These are phyloP conservation scores for Mesitornis unicolor DNA, from an alignment of 2,113 vertebrate species.

Conservation along the genomic window DNA sequence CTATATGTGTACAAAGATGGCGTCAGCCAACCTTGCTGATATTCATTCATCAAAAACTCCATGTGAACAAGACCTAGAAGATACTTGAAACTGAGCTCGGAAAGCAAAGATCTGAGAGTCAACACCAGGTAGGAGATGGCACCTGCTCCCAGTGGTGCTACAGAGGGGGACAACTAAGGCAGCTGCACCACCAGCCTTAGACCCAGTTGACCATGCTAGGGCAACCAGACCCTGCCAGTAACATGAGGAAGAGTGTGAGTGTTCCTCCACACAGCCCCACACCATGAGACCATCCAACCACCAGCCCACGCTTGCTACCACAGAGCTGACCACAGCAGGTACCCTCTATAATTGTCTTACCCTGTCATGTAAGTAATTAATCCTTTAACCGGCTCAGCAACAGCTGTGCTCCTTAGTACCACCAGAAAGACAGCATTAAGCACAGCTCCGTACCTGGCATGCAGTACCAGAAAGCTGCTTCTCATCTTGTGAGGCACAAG, in stretches of 20 bases:
- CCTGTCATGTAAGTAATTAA: not conserved
- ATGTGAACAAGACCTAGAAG: not conserved
- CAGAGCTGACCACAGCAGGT: not conserved
- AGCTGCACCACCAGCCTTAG: not conserved
- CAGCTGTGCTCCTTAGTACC: not conserved
- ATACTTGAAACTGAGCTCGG: fast-evolving
- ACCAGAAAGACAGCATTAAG: not conserved
- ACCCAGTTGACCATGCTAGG: not conserved
- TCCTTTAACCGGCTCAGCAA: not conserved
- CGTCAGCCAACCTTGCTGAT: not conserved
- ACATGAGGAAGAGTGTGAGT: fast-evolving
- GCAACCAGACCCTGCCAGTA: not conserved
- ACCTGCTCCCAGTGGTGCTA: not conserved
- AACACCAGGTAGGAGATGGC: not conserved
- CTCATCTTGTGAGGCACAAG: fast-evolving
- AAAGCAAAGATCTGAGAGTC: not conserved
- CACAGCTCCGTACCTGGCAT: not conserved
- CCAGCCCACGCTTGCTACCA: fast-evolving
- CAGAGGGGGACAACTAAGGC: not conserved
- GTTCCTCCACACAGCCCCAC: fast-evolving
- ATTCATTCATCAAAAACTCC: not conserved
- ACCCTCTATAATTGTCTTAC: fast-evolving
- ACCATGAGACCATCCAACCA: fast-evolving
- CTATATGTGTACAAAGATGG: fast-evolving
- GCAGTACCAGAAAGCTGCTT: no score